Evolutionary conservation across 2,888 invertebrate species (phyloP).

Genomic region (Nemurella pictetii): DNA sequence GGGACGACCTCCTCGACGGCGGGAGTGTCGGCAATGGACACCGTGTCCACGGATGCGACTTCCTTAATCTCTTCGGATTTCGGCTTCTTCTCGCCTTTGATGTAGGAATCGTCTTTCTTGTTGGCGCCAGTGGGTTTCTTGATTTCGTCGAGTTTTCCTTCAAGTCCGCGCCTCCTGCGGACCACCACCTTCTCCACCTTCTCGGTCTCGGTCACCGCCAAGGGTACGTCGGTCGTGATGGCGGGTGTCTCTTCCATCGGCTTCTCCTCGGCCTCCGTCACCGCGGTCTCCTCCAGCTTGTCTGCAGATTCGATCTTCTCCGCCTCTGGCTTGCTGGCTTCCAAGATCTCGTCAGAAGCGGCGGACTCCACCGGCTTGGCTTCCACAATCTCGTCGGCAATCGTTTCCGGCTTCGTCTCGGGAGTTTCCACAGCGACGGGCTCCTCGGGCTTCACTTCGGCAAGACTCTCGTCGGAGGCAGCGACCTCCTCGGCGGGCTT

Average conservation of each 20-base stretch:
- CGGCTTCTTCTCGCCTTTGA: constrained; percentile 44
- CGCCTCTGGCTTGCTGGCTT: constrained; percentile 39
- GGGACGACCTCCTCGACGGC: constrained; percentile 13
- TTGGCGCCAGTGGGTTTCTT: constrained; percentile 52
- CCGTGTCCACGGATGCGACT: neutral
- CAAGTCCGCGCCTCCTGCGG: constrained; percentile 11
- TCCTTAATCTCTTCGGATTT: constrained; percentile 27
- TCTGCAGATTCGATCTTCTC: constrained; percentile 34
- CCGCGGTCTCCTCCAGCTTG: constrained; percentile 40
- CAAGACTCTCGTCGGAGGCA: constrained; percentile 19
- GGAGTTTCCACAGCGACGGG: constrained; percentile 19
- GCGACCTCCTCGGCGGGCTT: constrained; percentile 33
- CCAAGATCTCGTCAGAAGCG: constrained; percentile 38
- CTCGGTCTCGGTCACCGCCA: constrained; percentile 38
- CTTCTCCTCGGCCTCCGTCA: constrained; percentile 34
- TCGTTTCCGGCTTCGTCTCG: constrained; percentile 25
- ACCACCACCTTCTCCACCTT: constrained; percentile 16
- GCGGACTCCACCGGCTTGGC: constrained; percentile 24
- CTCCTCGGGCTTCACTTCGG: constrained; percentile 28
- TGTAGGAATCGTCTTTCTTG: constrained; percentile 52
- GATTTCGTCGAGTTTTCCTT: constrained; percentile 42
- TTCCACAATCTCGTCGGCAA: constrained; percentile 32
- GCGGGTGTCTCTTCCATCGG: constrained; percentile 40
- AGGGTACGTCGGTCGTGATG: constrained; percentile 39
- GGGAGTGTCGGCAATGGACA: neutral